A percentile compares a stretch with the other conserved stretches of the same genome.
phyloP scores from a whole-genome alignment of 2,888 invertebrate genomes.

The Andrena bucephala region DNA sequence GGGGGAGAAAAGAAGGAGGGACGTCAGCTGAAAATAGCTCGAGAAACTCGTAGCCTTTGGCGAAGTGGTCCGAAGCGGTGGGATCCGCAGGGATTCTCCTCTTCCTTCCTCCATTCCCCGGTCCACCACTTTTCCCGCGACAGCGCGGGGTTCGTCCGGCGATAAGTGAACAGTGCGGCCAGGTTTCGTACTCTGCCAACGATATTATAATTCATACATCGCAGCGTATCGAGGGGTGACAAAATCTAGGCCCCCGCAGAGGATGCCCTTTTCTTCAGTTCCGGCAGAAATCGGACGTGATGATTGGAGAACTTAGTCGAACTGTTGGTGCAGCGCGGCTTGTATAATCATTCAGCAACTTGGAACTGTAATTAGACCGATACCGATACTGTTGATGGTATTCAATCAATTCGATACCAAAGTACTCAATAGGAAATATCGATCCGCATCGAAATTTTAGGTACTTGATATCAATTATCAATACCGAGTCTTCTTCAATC shows the following conservation, averaged over 20 bases:
- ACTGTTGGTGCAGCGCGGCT: neutral
- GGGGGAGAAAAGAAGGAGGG: slow-evolving; percentile 42
- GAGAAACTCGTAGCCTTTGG: slow-evolving; percentile 17
- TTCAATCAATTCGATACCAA: too few relatives aligned
- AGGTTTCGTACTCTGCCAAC: neutral
- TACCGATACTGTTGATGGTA: too few relatives aligned
- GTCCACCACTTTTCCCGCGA: slow-evolving; percentile 14
- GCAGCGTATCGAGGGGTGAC: neutral
- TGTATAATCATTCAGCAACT: slow-evolving; percentile 33
- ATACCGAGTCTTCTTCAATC: too few relatives aligned
- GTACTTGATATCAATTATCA: too few relatives aligned
- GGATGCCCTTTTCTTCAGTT: neutral
- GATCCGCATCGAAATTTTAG: too few relatives aligned
- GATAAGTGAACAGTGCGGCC: slow-evolving; percentile 2
- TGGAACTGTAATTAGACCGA: neutral
- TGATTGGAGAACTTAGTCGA: neutral
- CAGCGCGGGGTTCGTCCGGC: neutral
- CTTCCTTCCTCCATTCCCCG: slow-evolving; percentile 44
- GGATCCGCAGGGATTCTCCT: slow-evolving; percentile 29
- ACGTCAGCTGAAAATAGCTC: slow-evolving; percentile 74
- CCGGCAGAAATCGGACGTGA: neutral
- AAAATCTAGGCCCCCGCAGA: neutral
- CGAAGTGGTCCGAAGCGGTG: slow-evolving; percentile 15
- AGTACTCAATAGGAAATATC: too few relatives aligned
- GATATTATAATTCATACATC: slow-evolving; percentile 11